Conservation (phyloP, 2,797 vertebrate species). For the Crax fasciolata region DNA sequence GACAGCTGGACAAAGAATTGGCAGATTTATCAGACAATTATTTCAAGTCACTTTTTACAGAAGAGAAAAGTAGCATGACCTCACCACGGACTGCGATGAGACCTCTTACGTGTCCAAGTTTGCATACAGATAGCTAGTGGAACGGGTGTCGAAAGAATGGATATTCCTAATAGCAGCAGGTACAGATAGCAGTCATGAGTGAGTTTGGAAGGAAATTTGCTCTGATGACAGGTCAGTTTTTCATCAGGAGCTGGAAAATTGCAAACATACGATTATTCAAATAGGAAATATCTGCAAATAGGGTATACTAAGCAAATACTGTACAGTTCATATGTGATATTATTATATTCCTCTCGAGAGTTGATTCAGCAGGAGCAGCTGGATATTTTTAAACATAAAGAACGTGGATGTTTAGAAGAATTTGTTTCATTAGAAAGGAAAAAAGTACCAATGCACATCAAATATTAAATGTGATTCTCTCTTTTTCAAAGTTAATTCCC, state of each 20-base stretch:
- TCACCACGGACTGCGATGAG: background rate
- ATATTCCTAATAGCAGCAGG: conserved; percentile 1
- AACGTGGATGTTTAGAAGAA: conserved; percentile 19
- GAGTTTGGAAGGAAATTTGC: conserved; percentile 37
- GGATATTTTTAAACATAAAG: conserved; percentile 2
- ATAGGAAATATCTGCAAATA: conserved; percentile 51
- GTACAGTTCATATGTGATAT: conserved; percentile 12
- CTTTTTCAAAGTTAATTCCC: conserved; percentile 47
- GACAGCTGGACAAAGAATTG: conserved; percentile 4
- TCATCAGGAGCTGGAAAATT: conserved; percentile 47
- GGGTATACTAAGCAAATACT: conserved; percentile 39
- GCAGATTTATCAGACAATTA: background rate
- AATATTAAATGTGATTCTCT: conserved; percentile 54
- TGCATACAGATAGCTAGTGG: background rate
- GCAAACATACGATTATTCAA: conserved; percentile 62
- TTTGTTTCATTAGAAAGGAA: conserved; percentile 26
- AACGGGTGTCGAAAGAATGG: background rate
- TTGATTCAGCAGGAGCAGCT: conserved; percentile 2
- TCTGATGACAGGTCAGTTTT: conserved; percentile 59
- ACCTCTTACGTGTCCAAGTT: background rate
- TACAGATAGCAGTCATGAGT: conserved; percentile 4
- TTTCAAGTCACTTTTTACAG: conserved; percentile 14
- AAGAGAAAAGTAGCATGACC: background rate
- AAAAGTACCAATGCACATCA: background rate
- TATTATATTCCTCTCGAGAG: conserved; percentile 23